phyloP scores from a whole-genome alignment of 2,888 invertebrate species.

The Venusia cambrica region DNA sequence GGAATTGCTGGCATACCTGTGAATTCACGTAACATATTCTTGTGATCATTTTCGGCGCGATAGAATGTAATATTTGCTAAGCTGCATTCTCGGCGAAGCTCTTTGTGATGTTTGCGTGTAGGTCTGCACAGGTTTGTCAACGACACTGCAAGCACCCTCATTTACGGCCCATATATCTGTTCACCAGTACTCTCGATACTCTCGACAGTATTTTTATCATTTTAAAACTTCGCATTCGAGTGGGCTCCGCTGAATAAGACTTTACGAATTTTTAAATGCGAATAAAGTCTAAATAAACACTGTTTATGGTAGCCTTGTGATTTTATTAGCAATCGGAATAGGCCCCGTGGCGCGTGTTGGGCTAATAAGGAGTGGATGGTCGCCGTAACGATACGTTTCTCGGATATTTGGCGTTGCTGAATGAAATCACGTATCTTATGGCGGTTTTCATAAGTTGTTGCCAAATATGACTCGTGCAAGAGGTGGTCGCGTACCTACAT shows the following conservation, averaged over 20 bases:
- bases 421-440: slow-evolving; percentile 61
- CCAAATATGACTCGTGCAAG: slow-evolving; percentile 43
- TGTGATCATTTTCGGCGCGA: too few species aligned
- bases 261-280: slow-evolving; percentile 74
- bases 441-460: slow-evolving; percentile 47
- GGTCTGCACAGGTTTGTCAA: too few species aligned
- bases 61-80: too few species aligned
- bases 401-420: slow-evolving; percentile 55
- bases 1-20: too few species aligned
- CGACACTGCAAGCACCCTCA: slow-evolving; percentile 63
- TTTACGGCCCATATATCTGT: slow-evolving; percentile 71
- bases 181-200: too few species aligned
- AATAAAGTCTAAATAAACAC: slow-evolving; percentile 76
- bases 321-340: slow-evolving; percentile 74
- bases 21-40: too few species aligned
- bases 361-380: slow-evolving; percentile 72
- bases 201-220: slow-evolving; percentile 66
- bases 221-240: slow-evolving; percentile 67
- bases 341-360: slow-evolving; percentile 66
- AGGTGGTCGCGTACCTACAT: slow-evolving; percentile 39
- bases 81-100: too few species aligned
- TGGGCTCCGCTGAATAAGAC: slow-evolving; percentile 70
- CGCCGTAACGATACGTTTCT: slow-evolving; percentile 60
- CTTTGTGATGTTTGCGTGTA: too few species aligned
- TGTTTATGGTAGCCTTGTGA: slow-evolving; percentile 72